These are phyloP conservation scores for Caenorhabditis wallacei DNA, from an alignment of 2,888 invertebrate species.

Conservation along the genomic window DNA sequence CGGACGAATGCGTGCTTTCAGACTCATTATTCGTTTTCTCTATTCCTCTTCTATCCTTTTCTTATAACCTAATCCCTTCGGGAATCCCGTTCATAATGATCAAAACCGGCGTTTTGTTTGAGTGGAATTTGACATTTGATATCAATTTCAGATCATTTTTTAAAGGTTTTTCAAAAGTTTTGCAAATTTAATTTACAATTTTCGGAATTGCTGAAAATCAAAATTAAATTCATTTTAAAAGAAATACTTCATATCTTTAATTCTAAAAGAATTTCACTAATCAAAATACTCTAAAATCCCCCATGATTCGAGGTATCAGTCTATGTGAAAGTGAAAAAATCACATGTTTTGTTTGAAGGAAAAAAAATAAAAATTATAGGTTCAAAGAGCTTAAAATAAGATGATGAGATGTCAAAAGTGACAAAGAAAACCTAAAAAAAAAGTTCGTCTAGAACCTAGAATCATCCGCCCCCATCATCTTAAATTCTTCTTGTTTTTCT, in stretches of 20 bases:
- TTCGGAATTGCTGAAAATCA: too few species aligned
- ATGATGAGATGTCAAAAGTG: background rate
- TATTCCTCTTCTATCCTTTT: background rate
- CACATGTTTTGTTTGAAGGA: background rate
- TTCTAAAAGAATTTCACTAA: too few species aligned
- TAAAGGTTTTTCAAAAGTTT: too few species aligned
- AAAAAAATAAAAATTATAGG: background rate
- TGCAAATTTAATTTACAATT: too few species aligned
- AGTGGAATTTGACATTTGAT: background rate
- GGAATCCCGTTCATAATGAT: slow-evolving; percentile 13
- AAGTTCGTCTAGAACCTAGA: background rate
- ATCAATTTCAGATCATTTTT: background rate
- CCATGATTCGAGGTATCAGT: too few species aligned
- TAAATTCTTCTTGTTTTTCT: background rate
- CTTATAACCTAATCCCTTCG: slow-evolving; percentile 27
- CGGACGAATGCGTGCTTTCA: slow-evolving; percentile 32
- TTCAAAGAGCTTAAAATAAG: background rate
- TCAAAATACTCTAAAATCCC: too few species aligned
- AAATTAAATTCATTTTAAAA: too few species aligned
- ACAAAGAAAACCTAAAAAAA: background rate
- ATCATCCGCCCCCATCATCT: slow-evolving; percentile 10
- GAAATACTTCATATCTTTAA: too few species aligned
- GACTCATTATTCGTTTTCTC: slow-evolving; percentile 24
- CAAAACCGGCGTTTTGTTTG: background rate
- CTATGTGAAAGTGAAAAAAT: too few species aligned